Percentiles rank a stretch among this genome's conserved stretches.
phyloP scores from a whole-genome alignment of 2,888 invertebrate species.

The Tinea semifulvella region DNA sequence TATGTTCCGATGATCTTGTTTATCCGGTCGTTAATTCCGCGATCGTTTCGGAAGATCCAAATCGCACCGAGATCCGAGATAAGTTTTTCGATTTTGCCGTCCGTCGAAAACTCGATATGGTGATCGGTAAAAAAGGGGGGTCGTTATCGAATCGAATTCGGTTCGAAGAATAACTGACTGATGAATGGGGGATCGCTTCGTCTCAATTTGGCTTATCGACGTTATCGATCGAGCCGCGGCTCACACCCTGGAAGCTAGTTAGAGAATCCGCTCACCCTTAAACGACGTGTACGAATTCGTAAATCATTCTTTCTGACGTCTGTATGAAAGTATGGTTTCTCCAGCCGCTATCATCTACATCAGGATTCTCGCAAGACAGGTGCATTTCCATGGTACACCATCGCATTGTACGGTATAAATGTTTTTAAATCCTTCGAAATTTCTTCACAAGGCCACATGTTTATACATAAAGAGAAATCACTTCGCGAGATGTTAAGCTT shows the following conservation, averaged over 20 bases:
- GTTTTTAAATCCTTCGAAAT: conserved; percentile 11
- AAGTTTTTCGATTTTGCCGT: conserved; percentile 31
- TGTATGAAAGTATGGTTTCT: conserved; percentile 32
- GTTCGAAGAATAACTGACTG: conserved; percentile 46
- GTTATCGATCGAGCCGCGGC: conserved; percentile 24
- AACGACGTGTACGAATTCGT: conserved; percentile 31
- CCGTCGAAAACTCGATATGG: conserved; percentile 32
- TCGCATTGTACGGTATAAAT: conserved; percentile 7
- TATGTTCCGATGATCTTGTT: not conserved
- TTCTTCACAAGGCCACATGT: conserved; percentile 1
- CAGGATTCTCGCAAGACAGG: conserved; percentile 8
- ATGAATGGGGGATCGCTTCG: conserved; percentile 57
- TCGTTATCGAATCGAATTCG: conserved; percentile 41
- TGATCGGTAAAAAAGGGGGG: conserved; percentile 39
- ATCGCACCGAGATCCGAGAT: conserved; percentile 17
- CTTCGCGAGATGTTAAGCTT: conserved; percentile 9
- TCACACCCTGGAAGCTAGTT: conserved; percentile 55
- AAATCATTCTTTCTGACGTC: conserved; percentile 49
- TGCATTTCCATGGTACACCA: conserved; percentile 9
- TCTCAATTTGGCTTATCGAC: conserved; percentile 61
- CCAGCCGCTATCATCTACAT: not conserved
- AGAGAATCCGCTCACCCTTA: conserved; percentile 39
- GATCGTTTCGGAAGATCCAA: conserved; percentile 3
- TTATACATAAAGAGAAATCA: not conserved
- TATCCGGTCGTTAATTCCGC: not conserved